These are phyloP conservation scores for Archilochus colubris DNA, from an alignment of 2,113 vertebrate genomes.

Conservation along the genomic window DNA sequence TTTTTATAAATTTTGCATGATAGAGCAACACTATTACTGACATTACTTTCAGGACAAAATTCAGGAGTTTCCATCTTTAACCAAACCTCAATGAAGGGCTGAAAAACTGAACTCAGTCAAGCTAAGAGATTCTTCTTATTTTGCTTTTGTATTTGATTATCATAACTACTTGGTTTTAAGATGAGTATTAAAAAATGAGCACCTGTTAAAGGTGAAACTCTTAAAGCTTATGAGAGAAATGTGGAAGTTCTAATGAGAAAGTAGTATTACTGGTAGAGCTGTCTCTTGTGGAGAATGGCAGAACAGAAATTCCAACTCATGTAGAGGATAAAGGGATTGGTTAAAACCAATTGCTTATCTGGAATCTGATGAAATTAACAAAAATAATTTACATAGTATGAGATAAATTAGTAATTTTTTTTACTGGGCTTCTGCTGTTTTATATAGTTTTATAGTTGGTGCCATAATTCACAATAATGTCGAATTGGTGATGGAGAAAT, in stretches of 20 bases:
- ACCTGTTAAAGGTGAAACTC: not conserved
- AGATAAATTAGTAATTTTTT: not conserved
- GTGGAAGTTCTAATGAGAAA: not conserved
- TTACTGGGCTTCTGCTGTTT: not conserved
- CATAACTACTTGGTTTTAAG: not conserved
- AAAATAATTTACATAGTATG: not conserved
- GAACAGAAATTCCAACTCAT: not conserved
- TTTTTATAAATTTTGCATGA: rapidly evolving
- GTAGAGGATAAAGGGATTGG: not conserved
- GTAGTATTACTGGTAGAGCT: not conserved
- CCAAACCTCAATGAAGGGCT: not conserved
- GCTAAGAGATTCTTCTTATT: not conserved
- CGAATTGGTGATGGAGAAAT: not conserved
- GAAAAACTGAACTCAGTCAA: not conserved
- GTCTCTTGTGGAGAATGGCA: not conserved
- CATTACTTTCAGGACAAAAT: not conserved
- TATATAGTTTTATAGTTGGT: not conserved
- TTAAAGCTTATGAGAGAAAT: not conserved
- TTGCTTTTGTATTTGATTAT: not conserved
- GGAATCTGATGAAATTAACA: not conserved
- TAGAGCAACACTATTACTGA: not conserved
- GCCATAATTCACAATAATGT: not conserved
- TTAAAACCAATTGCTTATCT: not conserved
- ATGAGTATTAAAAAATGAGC: not conserved
- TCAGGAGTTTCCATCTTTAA: not conserved